Percentiles rank a stretch among this genome's conserved stretches.
phyloP scores from a whole-genome alignment of 1,140 invertebrate genomes.

The Cheumatopsyche charites region DNA sequence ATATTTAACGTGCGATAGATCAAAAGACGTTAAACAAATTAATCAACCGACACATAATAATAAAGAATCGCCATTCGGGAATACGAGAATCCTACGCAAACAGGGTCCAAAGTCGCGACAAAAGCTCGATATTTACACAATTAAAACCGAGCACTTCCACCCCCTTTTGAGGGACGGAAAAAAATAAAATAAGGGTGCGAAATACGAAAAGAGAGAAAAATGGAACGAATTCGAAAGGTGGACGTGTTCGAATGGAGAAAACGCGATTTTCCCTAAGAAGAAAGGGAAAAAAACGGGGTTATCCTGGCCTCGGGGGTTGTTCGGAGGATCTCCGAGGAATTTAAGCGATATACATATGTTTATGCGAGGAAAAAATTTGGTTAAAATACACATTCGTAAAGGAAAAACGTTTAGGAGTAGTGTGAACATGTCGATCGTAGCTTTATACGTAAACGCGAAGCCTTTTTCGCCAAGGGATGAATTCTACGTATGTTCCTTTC shows the following conservation, averaged over 20 bases:
- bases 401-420: background rate
- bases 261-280: conserved; percentile 9
- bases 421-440: background rate
- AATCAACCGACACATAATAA: conserved; percentile 1
- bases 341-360: background rate
- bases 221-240: background rate
- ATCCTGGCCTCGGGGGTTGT: conserved; percentile 9
- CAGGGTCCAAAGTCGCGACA: background rate
- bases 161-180: background rate
- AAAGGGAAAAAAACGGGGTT: conserved; percentile 24
- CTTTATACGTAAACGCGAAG: too few species aligned
- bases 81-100: conserved; percentile 13
- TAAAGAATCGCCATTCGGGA: conserved; percentile 9
- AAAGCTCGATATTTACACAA: conserved; percentile 23
- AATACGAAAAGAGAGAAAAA: background rate
- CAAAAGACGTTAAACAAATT: conserved; percentile 19
- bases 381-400: conserved; percentile 3
- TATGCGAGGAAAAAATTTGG: conserved; percentile 1
- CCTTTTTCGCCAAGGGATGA: too few species aligned
- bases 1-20: too few species aligned
- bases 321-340: background rate
- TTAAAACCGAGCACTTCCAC: conserved; percentile 14
- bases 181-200: background rate
- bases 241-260: conserved; percentile 3
- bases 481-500: too few species aligned